Conservation (phyloP, 2,113 vertebrate genomes). For the Felis catus region F.catus_Fca126_mat1.0 CM031418.1:55224501-55225000, state of each 20-base stretch:
- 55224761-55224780: too few relatives aligned
- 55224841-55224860: neutral
- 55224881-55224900: neutral
- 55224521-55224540: neutral
- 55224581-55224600: neutral
- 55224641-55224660: neutral
- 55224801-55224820: neutral
- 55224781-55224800: neutral
- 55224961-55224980: neutral
- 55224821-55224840: neutral
- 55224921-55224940: neutral
- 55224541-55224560: neutral
- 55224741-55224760: neutral
- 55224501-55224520: neutral
- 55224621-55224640: neutral
- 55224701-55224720: neutral
- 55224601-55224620: neutral
- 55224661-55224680: neutral
- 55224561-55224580: neutral
- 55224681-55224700: too few relatives aligned
- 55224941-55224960: neutral
- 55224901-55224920: neutral
- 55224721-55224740: neutral
- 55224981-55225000: neutral
- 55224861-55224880: neutral